These are phyloP conservation scores for Chymomyza costata DNA, from an alignment of 1,140 invertebrate species.

Conservation along the genomic window DNA sequence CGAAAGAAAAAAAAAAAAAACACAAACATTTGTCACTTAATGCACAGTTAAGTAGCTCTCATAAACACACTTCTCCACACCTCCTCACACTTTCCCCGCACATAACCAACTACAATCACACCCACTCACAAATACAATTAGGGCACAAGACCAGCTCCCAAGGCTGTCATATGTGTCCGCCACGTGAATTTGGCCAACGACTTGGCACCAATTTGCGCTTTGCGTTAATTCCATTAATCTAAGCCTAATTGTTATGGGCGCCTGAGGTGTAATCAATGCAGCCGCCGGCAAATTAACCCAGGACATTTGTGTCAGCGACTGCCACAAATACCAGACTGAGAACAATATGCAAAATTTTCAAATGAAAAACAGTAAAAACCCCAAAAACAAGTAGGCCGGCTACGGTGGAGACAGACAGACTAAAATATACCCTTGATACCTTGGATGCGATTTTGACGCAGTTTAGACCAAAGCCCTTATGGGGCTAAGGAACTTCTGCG, in stretches of 20 bases:
- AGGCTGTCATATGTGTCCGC: no score
- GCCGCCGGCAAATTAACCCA: constrained; percentile 6
- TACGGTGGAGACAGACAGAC: no score
- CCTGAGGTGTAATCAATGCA: constrained; percentile 63
- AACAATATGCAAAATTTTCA: not conserved
- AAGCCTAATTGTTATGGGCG: constrained; percentile 64
- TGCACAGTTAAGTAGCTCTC: constrained; percentile 8
- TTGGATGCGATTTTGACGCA: no score
- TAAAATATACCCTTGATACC: no score
- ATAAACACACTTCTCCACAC: no score
- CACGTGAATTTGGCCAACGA: not conserved
- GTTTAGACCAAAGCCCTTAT: no score
- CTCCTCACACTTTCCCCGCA: constrained; percentile 12
- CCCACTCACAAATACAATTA: no score
- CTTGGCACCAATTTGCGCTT: constrained; percentile 42
- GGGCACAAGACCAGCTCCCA: no score
- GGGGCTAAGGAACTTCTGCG: no score
- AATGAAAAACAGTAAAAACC: not conserved
- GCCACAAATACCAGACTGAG: constrained; percentile 11
- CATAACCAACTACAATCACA: no score
- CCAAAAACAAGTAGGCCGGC: not conserved
- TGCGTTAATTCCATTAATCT: constrained; percentile 68
- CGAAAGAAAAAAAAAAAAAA: not conserved
- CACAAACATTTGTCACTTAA: constrained; percentile 1
- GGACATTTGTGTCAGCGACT: constrained; percentile 30